Base-by-base conservation (phyloP, 2,888 invertebrate species). In the Cheilosia urbana region DNA sequence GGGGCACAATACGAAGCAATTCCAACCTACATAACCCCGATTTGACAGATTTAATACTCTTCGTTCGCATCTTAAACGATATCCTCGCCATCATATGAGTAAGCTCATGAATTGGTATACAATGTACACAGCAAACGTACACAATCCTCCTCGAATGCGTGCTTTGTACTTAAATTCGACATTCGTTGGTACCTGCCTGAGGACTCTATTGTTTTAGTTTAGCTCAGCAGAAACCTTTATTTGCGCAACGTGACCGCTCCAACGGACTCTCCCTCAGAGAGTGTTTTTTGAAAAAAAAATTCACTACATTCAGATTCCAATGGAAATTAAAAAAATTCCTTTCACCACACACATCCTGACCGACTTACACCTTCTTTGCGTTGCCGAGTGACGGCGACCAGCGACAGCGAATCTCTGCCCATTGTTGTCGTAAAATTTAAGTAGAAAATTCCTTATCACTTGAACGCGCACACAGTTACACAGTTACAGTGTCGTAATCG, bases 391-490 rank as follows among this genome's bases (percentile, higher is more conserved):
- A 24, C 24, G 11, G 19, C 9, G 2, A 19, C 47, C 7, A 45
- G 42, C 37, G 13, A 24, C 40, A 21, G 11, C 30, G 27, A 15
- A n/a, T 17, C 11, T 45, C 47, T 58, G 27, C 17, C 30, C 65
- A 5, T 42, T 6, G 71, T 51, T 15, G 57, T 66, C 47, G 49
- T 76, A 76, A 66, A 76, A 66, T 9, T 27, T 49, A 17, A 47
- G 45, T 21, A 47, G n/a, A 57, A 47, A 78, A 79, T 65, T 57
- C 63, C 60, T 49, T 71, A 63, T 65, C 65, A 58, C 37, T 47
- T 55, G 47, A 57, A 63, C 30, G 49, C n/a, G n/a, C n/a, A n/a
- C n/a, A n/a, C n/a, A n/a, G n/a, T n/a, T n/a, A n/a, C n/a, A n/a
- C n/a, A 58, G 30, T 3, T 19, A 57, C 42, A 19, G 9, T 47